Evolutionary conservation across 2,113 vertebrate genomes (phyloP), one percentile per base, ranked within the genome.

Genomic region (Laterallus jamaicensis): DNA sequence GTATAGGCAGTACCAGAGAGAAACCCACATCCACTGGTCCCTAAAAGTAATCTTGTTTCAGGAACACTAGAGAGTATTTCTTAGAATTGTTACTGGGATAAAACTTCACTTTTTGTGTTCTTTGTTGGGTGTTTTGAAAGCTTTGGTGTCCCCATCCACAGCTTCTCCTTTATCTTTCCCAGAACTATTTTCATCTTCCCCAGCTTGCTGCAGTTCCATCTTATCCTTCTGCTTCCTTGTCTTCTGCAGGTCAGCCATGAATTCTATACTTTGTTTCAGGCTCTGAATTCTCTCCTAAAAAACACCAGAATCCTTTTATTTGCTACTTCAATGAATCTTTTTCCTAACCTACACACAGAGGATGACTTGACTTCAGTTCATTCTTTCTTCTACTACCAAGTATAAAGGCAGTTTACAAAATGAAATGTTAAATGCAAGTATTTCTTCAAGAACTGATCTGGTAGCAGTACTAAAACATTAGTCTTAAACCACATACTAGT

Each of bases 201-300:
- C 95, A 81, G 95, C 42, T 95, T 98, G 97, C 24, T 98, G 98
- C 40, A 96, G 78, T 35, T 98, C 99, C 15, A 82, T 75, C 44
- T 97, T 96, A 42, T 98, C 98, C 90, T 97, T 98, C 73, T 98
- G 98, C 64, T 98, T 98, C 32, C 98, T 98, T 29, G 97, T 98
- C 63, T 98, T 98, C 90, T 99, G 99, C 71, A 99, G 97, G 93
- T 99, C 99, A 29, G 99, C 98, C 99, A 99, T 99, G 97, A 99
- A 99, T 77, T 99, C 98, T 95, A 99, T 99, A 93, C 99, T 99
- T 96, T 99, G 99, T 94, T 99, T 99, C 95, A 99, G 96, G 96
- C 99, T 99, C 62, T 99, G 98, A 86, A 99, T 98, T 94, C 99
- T 98, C 94, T 99, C 99, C 99, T 99, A 70, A 90, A 95, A 94